phyloP scores from a whole-genome alignment of 2,888 invertebrate species.

The Ormyrus nitidulus region DNA sequence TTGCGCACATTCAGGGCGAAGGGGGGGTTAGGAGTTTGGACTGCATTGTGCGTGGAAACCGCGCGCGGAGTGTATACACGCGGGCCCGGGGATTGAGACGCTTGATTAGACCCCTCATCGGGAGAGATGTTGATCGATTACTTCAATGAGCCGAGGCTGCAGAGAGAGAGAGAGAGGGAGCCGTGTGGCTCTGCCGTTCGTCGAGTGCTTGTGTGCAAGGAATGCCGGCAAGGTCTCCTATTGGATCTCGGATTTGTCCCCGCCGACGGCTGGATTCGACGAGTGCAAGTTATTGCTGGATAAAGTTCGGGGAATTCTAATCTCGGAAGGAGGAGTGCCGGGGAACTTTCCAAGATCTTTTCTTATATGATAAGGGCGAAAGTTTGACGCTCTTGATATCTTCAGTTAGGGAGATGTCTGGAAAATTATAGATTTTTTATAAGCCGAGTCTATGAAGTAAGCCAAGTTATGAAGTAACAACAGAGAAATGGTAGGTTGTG shows the following conservation, averaged over 20 bases:
- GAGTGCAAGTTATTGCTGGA: not conserved
- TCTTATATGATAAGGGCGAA: no score
- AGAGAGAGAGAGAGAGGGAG: no score
- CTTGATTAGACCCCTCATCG: conserved; percentile 26
- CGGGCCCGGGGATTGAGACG: not conserved
- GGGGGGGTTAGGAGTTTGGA: not conserved
- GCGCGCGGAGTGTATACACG: not conserved
- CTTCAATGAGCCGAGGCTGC: not conserved
- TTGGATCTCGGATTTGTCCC: not conserved
- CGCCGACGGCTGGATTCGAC: not conserved
- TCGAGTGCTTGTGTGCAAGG: not conserved
- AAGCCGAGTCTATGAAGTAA: no score
- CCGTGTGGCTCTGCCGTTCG: not conserved
- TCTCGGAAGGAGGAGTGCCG: no score
- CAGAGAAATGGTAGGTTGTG: no score
- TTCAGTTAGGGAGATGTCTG: no score
- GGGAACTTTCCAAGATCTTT: no score
- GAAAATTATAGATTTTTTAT: no score
- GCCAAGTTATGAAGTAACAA: no score
- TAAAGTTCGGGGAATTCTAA: not conserved
- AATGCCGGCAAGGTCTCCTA: not conserved
- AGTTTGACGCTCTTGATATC: no score
- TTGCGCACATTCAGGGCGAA: not conserved
- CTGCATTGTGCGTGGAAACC: not conserved
- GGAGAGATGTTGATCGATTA: conserved; percentile 12